phyloP scores from a whole-genome alignment of 1,140 invertebrate species.

The Nylanderia fulva region DNA sequence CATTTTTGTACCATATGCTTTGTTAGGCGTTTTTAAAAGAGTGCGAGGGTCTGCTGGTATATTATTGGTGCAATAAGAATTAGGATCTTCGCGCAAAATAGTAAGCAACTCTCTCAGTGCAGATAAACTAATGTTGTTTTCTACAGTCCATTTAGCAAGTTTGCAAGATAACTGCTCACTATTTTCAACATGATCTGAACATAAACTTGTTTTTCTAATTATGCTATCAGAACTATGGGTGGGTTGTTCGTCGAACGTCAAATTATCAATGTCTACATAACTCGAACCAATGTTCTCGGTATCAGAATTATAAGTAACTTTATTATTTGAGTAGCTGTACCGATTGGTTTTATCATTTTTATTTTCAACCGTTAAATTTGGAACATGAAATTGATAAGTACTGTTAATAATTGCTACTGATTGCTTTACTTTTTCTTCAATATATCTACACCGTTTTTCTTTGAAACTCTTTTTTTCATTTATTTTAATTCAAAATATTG shows the following conservation, averaged over 20 bases:
- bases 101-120: neutral
- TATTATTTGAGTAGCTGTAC: slow-evolving; percentile 7
- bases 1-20: slow-evolving; percentile 1
- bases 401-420: slow-evolving; percentile 9
- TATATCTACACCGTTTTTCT: too few relatives aligned
- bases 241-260: neutral
- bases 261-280: slow-evolving; percentile 1
- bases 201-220: neutral
- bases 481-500: too few relatives aligned
- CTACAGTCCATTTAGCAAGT: neutral
- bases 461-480: too few relatives aligned
- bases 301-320: slow-evolving; percentile 1
- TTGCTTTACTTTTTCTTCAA: neutral
- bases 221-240: neutral
- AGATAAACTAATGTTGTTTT: neutral
- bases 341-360: neutral
- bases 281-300: neutral
- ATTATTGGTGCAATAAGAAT: neutral
- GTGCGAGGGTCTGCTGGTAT: slow-evolving; percentile 8
- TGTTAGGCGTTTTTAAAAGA: slow-evolving; percentile 25
- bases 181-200: neutral
- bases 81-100: neutral
- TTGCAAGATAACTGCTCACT: slow-evolving; percentile 1
- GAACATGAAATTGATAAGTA: slow-evolving; percentile 6
- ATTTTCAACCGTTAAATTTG: neutral